Evolutionary conservation across 2,113 vertebrate genomes (phyloP), one percentile per base, ranked within the genome.

Genomic region (Mixornis gularis): DNA sequence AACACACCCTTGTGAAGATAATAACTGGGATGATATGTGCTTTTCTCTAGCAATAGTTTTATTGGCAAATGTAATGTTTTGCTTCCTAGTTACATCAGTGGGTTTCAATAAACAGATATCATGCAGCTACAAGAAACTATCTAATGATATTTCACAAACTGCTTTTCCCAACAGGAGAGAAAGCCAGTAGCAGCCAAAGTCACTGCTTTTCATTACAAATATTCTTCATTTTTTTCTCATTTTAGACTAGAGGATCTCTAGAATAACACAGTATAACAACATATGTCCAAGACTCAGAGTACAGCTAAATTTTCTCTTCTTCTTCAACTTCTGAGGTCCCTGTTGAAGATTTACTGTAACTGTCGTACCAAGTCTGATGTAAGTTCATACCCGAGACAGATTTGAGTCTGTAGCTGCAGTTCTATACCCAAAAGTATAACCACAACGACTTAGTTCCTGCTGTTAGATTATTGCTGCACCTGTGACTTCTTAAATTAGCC

Each of bases 1-100:
- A 96, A 90, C 64, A 68, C 74, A 92, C 74, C 38, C 85, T 94
- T 94, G 79, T 85, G 79, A 85, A 93, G 70, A 92, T 93, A 93
- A 36, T 95, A 96, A 92, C 93, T 96, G 90, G 88, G 87, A 92
- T 94, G 94, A 93, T 89, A 52, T 77, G 79, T 96, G 91, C 92
- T 96, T 95, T 95, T 97, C 93, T 96, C 70, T 85, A 93, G 89
- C 49, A 86, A 71, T 95, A 91, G 95, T 96, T 97, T 96, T 96
- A 96, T 76, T 94, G 85, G 95, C 83, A 91, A 95, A 95, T 90
- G 85, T 92, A 95, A 93, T 92, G 80, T 95, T 96, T 96, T 93
- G 91, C 70, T 92, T 96, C 66, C 56, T 87, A 91, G 91, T 96
- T 96, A 96, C 13, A 95, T 84, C 85, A 92, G 14, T 88, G 80